Conservation (phyloP, 64 coral and sea anemone genomes). For the Montipora foliosa region DNA sequence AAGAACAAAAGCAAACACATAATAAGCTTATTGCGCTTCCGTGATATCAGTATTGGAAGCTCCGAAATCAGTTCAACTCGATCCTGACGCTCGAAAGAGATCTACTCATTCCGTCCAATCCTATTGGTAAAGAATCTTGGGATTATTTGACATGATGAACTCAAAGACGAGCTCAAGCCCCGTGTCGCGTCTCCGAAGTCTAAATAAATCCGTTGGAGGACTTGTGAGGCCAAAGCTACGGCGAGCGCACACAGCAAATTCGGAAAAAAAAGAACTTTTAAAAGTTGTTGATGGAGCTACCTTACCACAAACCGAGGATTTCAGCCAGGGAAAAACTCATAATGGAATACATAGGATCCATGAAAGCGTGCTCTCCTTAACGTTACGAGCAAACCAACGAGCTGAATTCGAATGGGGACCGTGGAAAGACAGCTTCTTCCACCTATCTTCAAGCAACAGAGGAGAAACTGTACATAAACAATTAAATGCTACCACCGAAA, state of each 20-base stretch:
- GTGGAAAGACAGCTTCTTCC: neutral
- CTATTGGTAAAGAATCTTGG: slow-evolving; percentile 7
- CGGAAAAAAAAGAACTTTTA: slow-evolving; percentile 33
- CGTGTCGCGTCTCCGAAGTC: neutral
- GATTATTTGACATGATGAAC: slow-evolving; percentile 9
- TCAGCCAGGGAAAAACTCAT: neutral
- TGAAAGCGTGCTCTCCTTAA: slow-evolving; percentile 37
- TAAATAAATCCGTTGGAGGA: slow-evolving; percentile 31
- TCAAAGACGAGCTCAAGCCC: neutral
- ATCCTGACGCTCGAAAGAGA: neutral
- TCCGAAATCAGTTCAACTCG: neutral
- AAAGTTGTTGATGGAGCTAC: neutral
- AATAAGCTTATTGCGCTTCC: slow-evolving; percentile 8
- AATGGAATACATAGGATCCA: neutral
- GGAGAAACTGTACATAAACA: slow-evolving; percentile 39
- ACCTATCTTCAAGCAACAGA: slow-evolving; percentile 13
- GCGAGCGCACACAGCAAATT: slow-evolving; percentile 11
- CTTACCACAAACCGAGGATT: neutral
- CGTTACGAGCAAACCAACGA: slow-evolving; percentile 53
- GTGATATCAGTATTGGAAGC: slow-evolving; percentile 14
- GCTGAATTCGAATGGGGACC: neutral
- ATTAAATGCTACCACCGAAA: neutral
- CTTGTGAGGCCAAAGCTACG: slow-evolving; percentile 26
- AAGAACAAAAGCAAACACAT: slow-evolving; percentile 6
- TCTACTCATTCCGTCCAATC: neutral